phyloP scores from a whole-genome alignment of 2,888 invertebrate species.

The Cephus pulcher region DNA sequence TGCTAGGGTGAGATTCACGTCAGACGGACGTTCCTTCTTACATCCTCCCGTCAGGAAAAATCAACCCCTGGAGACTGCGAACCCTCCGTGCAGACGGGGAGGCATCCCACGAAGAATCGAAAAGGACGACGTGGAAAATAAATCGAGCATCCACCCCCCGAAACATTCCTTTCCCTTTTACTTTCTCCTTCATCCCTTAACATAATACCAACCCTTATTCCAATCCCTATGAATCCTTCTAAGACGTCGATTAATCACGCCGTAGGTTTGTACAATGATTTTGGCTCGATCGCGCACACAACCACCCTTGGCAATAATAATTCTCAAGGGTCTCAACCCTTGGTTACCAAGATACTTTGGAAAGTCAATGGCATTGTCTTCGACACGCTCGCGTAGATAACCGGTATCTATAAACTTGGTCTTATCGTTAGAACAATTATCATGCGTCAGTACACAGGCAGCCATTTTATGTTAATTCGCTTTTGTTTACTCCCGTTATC shows the following conservation, averaged over 20 bases:
- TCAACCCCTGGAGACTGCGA: background rate
- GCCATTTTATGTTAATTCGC: background rate
- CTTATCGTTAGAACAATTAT: background rate
- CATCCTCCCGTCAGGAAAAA: background rate
- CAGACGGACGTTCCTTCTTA: background rate
- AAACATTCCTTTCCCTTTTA: background rate
- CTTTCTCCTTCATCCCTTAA: background rate
- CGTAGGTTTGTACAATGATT: background rate
- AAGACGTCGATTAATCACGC: background rate
- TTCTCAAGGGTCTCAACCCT: background rate
- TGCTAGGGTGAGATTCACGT: background rate
- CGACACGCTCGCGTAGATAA: background rate
- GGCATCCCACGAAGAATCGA: background rate
- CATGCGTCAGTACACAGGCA: background rate
- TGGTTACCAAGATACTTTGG: background rate
- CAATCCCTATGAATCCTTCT: background rate
- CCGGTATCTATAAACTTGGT: background rate
- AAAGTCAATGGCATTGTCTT: background rate
- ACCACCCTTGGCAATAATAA: background rate
- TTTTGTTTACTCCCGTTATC: background rate
- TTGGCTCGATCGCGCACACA: background rate
- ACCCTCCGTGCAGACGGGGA: background rate
- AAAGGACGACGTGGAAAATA: background rate
- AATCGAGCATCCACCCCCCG: background rate
- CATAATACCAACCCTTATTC: background rate